Conservation (phyloP, 2,888 invertebrate species). For the Arctia plantaginis region DNA sequence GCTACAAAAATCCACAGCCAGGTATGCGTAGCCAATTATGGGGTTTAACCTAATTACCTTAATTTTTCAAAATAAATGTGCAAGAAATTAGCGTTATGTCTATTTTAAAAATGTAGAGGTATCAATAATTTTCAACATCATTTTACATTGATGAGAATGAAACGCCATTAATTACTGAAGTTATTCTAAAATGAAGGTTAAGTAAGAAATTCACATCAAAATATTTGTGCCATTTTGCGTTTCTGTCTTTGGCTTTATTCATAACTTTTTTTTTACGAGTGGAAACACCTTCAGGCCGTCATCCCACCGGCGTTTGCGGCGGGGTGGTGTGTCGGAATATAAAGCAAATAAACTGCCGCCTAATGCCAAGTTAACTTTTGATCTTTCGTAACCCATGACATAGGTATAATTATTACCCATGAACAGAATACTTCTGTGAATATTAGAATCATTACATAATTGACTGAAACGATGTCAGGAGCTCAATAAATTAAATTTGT, state of each 20-base stretch:
- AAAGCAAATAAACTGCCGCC: too few relatives aligned
- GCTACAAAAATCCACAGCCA: slow-evolving; percentile 58
- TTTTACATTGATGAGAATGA: too few relatives aligned
- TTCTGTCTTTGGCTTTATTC: not conserved
- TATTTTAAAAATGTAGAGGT: not conserved
- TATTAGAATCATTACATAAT: not conserved
- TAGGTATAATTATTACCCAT: too few relatives aligned
- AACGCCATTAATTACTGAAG: not conserved
- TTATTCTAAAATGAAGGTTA: not conserved
- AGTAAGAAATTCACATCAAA: not conserved
- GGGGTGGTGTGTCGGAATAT: too few relatives aligned
- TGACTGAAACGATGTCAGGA: not conserved
- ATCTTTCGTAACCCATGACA: too few relatives aligned
- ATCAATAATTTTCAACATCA: too few relatives aligned
- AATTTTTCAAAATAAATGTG: slow-evolving; percentile 49
- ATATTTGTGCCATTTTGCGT: not conserved
- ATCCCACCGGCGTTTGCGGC: too few relatives aligned
- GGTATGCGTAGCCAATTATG: slow-evolving; percentile 65
- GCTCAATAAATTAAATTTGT: not conserved
- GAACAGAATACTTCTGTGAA: not conserved
- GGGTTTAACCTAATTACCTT: slow-evolving; percentile 65
- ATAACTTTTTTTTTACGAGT: not conserved
- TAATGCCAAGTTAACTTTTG: too few relatives aligned
- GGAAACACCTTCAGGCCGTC: too few relatives aligned
- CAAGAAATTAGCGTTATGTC: slow-evolving; percentile 32